A percentile compares a stretch with the other conserved stretches of the same genome.
phyloP scores from a whole-genome alignment of 1,140 invertebrate species.

The Colletes latitarsis region DNA sequence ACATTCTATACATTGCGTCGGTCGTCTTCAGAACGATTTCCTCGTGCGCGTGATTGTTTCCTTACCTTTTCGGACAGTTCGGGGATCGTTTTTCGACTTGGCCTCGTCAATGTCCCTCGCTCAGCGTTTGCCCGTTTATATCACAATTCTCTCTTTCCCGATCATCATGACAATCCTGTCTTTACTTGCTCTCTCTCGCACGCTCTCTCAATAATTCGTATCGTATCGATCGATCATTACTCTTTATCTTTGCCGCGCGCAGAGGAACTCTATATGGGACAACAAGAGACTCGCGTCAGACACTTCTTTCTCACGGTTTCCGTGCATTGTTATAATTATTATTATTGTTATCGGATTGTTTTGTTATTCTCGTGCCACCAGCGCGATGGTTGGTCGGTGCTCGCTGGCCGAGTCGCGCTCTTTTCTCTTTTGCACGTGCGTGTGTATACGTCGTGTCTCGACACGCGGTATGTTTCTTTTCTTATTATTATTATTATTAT shows the following conservation, averaged over 20 bases:
- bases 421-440: slow-evolving; percentile 22
- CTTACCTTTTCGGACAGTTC: slow-evolving; percentile 78
- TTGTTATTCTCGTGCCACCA: slow-evolving; percentile 4
- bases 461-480: slow-evolving; percentile 18
- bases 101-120: slow-evolving; percentile 71
- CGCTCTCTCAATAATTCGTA: slow-evolving; percentile 61
- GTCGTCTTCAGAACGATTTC: slow-evolving; percentile 35
- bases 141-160: slow-evolving; percentile 44
- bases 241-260: slow-evolving; percentile 27
- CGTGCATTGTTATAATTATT: neutral
- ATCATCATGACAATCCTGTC: slow-evolving; percentile 38
- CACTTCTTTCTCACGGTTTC: slow-evolving; percentile 31
- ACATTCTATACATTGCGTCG: slow-evolving; percentile 48
- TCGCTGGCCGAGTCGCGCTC: neutral
- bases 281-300: slow-evolving; percentile 65
- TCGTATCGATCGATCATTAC: slow-evolving; percentile 57
- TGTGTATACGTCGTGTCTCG: too few species aligned
- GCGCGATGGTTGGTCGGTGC: neutral
- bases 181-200: slow-evolving; percentile 52
- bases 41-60: slow-evolving; percentile 50
- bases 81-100: slow-evolving; percentile 62
- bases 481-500: neutral
- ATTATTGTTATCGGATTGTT: too few species aligned
- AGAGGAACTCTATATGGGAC: slow-evolving; percentile 66
- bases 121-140: slow-evolving; percentile 58